Evolutionary conservation across 2,888 invertebrate genomes (phyloP), one percentile per base, ranked within the genome.

Genomic region (Macropis europaea): DNA sequence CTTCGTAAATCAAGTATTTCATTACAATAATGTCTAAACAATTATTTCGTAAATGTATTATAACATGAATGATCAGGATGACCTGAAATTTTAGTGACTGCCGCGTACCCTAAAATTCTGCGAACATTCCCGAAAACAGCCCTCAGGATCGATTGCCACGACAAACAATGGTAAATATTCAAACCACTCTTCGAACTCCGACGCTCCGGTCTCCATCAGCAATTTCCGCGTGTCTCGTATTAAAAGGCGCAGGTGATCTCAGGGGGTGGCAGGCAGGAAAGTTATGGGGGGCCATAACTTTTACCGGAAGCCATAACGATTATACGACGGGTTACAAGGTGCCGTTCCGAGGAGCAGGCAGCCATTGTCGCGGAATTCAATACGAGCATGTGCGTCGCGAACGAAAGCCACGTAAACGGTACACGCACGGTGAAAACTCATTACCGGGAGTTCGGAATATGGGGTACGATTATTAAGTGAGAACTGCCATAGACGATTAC

Each of bases 401-500:
- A 24, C 43, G 61, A 61, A 52, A 50, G 13, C 68, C 68, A 38
- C 68, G 73, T 73, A 47, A 61, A 61, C 77, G 67, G 61, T 56
- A 42, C 61, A 73, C 60, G 61, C 62, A 79, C 47, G 45, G 34
- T 53, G 64, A 64, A 53, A 84, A 84, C 82, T 83, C 84, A 85
- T 85, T 85, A 85, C 77, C 69, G 53, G 53, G 61, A 71, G 80
- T 83, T 81, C 73, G 79, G 83, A 82, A 85, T 86, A 85, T 82
- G 81, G 83, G 83, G 82, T 86, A 86, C 83, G 84, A 87, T 87
- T 87, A 88, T 88, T 87, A 88, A 88, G 87, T 86, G 86, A 87
- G 86, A 87, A 86, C 82, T 82, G 83, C 81, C 82, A 74, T 82
- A 86, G 87, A 85, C 86, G 87, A 88, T 88, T 87, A 87, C 84